Conservation (phyloP, 2,113 vertebrate genomes). For the Ursus arctos region DNA sequence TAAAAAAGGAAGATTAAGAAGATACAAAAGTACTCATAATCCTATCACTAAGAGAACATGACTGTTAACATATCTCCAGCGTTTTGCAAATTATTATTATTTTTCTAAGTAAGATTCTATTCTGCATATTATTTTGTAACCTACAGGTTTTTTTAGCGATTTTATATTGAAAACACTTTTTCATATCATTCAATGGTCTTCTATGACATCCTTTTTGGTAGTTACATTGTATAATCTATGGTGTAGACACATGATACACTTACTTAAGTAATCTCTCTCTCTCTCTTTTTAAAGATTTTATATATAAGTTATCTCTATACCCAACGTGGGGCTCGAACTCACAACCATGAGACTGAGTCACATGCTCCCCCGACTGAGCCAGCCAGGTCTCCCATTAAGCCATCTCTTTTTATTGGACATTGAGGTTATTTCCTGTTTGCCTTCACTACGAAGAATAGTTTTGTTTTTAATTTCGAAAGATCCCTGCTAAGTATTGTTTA, state of each 20-base stretch:
- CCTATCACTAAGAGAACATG: background rate
- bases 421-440: background rate
- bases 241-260: background rate
- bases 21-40: constrained; percentile 15
- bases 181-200: background rate
- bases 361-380: background rate
- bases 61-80: background rate
- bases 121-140: constrained; percentile 41
- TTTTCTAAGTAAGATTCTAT: constrained; percentile 12
- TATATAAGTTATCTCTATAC: background rate
- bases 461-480: constrained; percentile 11
- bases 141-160: background rate
- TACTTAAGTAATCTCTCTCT: background rate
- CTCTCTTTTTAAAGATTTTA: background rate
- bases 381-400: background rate
- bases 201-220: background rate
- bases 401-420: background rate
- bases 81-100: constrained; percentile 7
- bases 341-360: background rate
- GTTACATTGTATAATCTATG: background rate
- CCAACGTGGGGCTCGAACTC: background rate
- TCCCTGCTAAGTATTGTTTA: background rate
- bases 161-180: background rate
- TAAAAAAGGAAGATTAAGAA: background rate
- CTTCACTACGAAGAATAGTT: background rate